A percentile compares a stretch with the other conserved stretches of the same genome.
Evolutionary conservation across 2,113 vertebrate species (phyloP).

Genomic region (Labeo rohita): DNA sequence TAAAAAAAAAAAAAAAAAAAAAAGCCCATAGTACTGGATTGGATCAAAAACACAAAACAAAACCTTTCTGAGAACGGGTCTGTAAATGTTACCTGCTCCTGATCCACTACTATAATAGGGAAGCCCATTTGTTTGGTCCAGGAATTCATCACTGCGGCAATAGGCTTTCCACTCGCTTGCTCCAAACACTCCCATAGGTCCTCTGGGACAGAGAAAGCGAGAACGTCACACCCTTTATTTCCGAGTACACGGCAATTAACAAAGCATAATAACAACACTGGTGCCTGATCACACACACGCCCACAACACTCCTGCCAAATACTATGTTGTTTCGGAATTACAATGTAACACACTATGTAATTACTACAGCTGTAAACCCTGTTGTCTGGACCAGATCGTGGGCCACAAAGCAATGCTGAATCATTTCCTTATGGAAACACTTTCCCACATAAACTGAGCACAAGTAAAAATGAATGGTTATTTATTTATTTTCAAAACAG

Average conservation of each 20-base stretch:
- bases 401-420: background rate
- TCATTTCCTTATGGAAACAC: background rate
- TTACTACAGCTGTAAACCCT: slow-evolving; percentile 17
- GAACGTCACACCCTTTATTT: background rate
- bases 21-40: background rate
- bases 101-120: slow-evolving; percentile 91
- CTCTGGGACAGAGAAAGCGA: slow-evolving; percentile 77
- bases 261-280: slow-evolving; percentile 8
- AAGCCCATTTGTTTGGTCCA: slow-evolving; percentile 99
- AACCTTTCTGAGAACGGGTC: background rate
- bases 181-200: slow-evolving; percentile 97
- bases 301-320: background rate
- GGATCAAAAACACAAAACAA: background rate
- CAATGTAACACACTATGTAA: slow-evolving; percentile 1
- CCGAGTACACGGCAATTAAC: slow-evolving; percentile 32
- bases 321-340: slow-evolving; percentile 11
- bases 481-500: too few relatives aligned
- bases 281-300: background rate
- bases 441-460: background rate
- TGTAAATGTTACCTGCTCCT: slow-evolving; percentile 84
- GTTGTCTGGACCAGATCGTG: slow-evolving; percentile 3
- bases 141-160: slow-evolving; percentile 93
- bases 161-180: slow-evolving; percentile 92
- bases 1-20: background rate
- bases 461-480: background rate